A percentile compares a stretch with the other conserved stretches of the same genome.
Evolutionary conservation across 2,888 invertebrate species (phyloP).

Genomic region (Autographa gamma): DNA sequence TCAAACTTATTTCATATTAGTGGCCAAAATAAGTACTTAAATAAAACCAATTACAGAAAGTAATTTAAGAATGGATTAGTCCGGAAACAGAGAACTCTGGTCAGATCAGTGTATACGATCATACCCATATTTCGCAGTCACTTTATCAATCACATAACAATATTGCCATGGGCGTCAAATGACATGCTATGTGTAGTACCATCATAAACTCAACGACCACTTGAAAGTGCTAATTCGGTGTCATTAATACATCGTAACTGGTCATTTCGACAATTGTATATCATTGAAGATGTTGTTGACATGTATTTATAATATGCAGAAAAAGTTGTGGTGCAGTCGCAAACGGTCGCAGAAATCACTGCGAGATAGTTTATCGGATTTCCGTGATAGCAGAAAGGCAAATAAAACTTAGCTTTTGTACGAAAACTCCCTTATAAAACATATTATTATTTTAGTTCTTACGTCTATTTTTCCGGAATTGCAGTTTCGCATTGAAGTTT

Average conservation of each 20-base stretch:
- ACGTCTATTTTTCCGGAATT: too few relatives aligned
- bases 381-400: too few relatives aligned
- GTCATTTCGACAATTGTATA: neutral
- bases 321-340: slow-evolving; percentile 2
- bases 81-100: too few relatives aligned
- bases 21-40: too few relatives aligned
- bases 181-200: neutral
- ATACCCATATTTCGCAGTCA: neutral
- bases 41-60: too few relatives aligned
- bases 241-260: neutral
- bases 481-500: too few relatives aligned
- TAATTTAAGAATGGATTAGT: too few relatives aligned
- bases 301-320: neutral
- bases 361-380: too few relatives aligned
- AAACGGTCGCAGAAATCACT: neutral
- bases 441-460: too few relatives aligned
- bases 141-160: neutral
- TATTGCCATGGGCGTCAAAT: neutral
- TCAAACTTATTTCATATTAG: too few relatives aligned
- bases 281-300: neutral
- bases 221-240: slow-evolving; percentile 5
- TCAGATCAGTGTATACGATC: neutral
- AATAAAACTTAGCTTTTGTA: too few relatives aligned
- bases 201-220: slow-evolving; percentile 4
- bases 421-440: too few relatives aligned